A percentile compares a stretch with the other conserved stretches of the same genome.
These are phyloP conservation scores for Phaetusa simplex DNA, from an alignment of 2,113 vertebrate species.

Conservation along the genomic window DNA sequence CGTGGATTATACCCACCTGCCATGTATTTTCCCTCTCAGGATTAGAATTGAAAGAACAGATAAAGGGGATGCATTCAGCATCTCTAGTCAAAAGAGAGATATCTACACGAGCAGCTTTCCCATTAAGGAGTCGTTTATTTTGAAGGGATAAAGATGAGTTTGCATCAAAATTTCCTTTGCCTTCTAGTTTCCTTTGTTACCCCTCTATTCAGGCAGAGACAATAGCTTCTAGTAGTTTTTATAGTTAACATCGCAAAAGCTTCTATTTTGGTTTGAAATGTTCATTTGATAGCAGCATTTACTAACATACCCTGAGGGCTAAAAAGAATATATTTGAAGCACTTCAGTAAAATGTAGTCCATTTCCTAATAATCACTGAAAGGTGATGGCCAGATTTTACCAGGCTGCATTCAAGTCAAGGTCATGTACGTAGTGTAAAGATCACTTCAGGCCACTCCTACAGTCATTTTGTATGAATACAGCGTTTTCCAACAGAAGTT, in stretches of 20 bases:
- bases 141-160: background rate
- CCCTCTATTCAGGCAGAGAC: background rate
- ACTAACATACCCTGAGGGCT: background rate
- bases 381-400: background rate
- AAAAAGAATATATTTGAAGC: background rate
- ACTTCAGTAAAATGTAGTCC: background rate
- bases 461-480: background rate
- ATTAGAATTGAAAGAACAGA: background rate
- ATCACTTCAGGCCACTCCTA: background rate
- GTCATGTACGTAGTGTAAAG: background rate
- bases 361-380: background rate
- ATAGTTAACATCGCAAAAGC: background rate
- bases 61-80: background rate
- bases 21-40: background rate
- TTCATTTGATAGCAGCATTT: background rate
- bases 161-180: background rate
- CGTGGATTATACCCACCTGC: background rate
- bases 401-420: background rate
- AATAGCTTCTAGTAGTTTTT: background rate
- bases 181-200: background rate
- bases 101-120: background rate
- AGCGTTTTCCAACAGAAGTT: background rate
- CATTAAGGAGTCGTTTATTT: background rate
- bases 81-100: background rate
- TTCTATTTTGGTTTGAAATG: background rate